Percentiles rank a stretch among this genome's conserved stretches.
Conservation (phyloP, 2,888 invertebrate genomes). For the Hedychridium roseum region DNA sequence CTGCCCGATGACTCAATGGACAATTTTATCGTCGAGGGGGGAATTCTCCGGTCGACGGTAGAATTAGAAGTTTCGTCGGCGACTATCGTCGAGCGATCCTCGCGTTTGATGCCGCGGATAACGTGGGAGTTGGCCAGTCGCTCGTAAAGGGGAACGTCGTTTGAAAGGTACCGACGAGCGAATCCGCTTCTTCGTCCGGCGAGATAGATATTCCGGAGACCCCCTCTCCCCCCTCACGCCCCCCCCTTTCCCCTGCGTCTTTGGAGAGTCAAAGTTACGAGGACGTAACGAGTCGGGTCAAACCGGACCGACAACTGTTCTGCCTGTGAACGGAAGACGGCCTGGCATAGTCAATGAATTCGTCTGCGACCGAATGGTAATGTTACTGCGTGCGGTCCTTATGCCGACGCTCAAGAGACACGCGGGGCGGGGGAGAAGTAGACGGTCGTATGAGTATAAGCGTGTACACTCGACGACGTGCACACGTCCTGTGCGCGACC, state of each 20-base stretch:
- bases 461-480: slow-evolving; percentile 11
- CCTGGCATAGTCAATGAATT: slow-evolving; percentile 55
- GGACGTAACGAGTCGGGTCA: slow-evolving; percentile 33
- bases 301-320: slow-evolving; percentile 53
- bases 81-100: too few species aligned
- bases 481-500: slow-evolving; percentile 25
- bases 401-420: slow-evolving; percentile 28
- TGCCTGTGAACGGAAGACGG: slow-evolving; percentile 60
- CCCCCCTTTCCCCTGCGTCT: not conserved
- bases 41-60: too few species aligned
- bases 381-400: slow-evolving; percentile 58
- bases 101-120: too few species aligned
- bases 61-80: too few species aligned
- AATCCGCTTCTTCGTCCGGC: too few species aligned
- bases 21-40: too few species aligned
- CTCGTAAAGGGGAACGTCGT: too few species aligned
- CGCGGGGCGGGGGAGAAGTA: not conserved
- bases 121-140: too few species aligned
- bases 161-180: too few species aligned
- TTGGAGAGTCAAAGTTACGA: not conserved
- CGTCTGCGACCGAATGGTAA: slow-evolving; percentile 57
- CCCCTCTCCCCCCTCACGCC: not conserved
- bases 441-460: not conserved
- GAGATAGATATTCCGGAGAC: not conserved
- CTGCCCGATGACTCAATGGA: too few species aligned